A percentile compares a stretch with the other conserved stretches of the same genome.
Conservation (phyloP, 2,888 invertebrate species). For the Rhamnusium bicolor region DNA sequence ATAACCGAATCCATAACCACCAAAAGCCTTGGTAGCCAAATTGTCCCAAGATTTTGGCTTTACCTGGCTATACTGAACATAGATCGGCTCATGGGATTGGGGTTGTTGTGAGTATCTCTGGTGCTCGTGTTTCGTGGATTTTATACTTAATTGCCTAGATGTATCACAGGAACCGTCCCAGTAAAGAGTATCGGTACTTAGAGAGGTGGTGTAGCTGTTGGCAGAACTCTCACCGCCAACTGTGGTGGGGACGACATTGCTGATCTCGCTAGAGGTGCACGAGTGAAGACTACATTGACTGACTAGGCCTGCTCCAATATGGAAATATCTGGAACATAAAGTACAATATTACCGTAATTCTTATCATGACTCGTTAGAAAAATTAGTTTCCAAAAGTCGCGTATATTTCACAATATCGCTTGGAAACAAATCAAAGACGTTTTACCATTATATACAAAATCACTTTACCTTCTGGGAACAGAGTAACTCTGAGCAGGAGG, state of each 20-base stretch:
- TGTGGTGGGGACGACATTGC: constrained; percentile 75
- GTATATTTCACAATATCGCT: no score
- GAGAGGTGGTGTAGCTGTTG: constrained; percentile 87
- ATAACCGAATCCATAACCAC: constrained; percentile 90
- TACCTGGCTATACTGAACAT: constrained; percentile 69
- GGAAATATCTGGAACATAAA: constrained; percentile 73
- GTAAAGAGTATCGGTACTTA: constrained; percentile 90
- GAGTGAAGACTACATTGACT: constrained; percentile 89
- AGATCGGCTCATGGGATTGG: constrained; percentile 69
- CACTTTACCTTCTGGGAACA: constrained; percentile 49
- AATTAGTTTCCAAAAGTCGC: no score
- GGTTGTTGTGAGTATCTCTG: constrained; percentile 66
- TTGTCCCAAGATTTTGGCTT: constrained; percentile 95
- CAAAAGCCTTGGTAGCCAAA: constrained; percentile 87
- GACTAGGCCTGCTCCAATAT: constrained; percentile 80
- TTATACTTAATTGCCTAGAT: constrained; percentile 68
- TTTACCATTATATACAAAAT: not conserved
- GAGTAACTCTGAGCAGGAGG: constrained; percentile 55
- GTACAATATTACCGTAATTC: no score
- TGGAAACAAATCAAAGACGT: no score
- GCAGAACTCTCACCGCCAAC: constrained; percentile 80
- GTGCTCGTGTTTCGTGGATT: constrained; percentile 72
- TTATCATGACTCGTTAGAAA: no score
- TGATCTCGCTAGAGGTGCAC: constrained; percentile 84
- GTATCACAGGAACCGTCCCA: constrained; percentile 78